A percentile compares a stretch with the other conserved stretches of the same genome.
phyloP scores from a whole-genome alignment of 2,888 invertebrate species.

The Coelinius sp. region DNA sequence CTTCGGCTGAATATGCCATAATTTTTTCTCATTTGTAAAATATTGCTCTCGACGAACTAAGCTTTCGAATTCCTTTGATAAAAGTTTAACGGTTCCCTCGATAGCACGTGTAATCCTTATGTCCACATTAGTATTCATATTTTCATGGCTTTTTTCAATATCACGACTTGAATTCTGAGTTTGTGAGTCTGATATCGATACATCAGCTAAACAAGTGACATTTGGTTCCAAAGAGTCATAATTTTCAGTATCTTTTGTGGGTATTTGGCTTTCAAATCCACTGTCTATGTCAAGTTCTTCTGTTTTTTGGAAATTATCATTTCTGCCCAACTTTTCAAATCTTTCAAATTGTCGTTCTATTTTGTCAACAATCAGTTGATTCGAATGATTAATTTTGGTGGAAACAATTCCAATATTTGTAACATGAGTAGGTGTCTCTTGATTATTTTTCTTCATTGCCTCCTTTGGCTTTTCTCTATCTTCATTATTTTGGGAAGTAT shows the following conservation, averaged over 20 bases:
- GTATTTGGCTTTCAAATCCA: slow-evolving; percentile 56
- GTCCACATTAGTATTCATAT: slow-evolving; percentile 53
- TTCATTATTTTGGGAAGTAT: neutral
- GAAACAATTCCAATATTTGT: neutral
- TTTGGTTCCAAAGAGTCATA: slow-evolving; percentile 62
- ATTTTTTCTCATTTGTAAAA: slow-evolving; percentile 56
- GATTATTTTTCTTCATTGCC: neutral
- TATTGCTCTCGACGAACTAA: slow-evolving; percentile 62
- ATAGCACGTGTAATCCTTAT: slow-evolving; percentile 63
- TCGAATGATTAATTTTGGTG: neutral
- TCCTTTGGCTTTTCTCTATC: neutral
- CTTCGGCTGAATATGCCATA: slow-evolving; percentile 48
- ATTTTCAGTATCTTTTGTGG: slow-evolving; percentile 61
- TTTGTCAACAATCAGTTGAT: slow-evolving; percentile 16
- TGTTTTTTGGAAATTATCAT: neutral
- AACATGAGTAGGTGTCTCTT: neutral
- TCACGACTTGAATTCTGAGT: slow-evolving; percentile 27
- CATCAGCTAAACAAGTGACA: slow-evolving; percentile 41
- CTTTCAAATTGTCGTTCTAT: slow-evolving; percentile 25
- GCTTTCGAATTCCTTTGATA: slow-evolving; percentile 66
- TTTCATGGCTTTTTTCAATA: slow-evolving; percentile 11
- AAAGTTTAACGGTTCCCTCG: slow-evolving; percentile 64
- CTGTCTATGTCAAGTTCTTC: slow-evolving; percentile 34
- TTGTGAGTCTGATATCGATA: slow-evolving; percentile 42
- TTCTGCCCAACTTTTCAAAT: slow-evolving; percentile 23